A percentile compares a stretch with the other conserved stretches of the same genome.
These are phyloP conservation scores for Propithecus deckenii DNA, from an alignment of 2,797 vertebrate species.

Conservation along the genomic window DNA sequence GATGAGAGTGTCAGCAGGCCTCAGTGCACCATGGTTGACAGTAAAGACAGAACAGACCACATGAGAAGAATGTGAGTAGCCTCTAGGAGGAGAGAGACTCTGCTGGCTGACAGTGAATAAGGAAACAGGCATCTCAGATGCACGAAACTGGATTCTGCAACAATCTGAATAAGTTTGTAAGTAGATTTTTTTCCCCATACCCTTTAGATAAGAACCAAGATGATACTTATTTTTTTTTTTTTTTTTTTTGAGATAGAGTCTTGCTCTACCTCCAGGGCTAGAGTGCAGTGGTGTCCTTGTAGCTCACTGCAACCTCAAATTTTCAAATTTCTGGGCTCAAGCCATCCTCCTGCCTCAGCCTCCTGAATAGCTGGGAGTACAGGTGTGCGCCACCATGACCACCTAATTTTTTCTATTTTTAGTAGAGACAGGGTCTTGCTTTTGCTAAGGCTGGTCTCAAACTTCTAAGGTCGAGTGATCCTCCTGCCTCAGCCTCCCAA, in stretches of 20 bases:
- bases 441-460: not conserved
- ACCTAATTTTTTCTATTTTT: not conserved
- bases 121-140: not conserved
- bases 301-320: not conserved
- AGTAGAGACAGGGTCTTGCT: not conserved
- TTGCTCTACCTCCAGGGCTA: not conserved
- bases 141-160: not conserved
- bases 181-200: not conserved
- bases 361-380: not conserved
- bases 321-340: not conserved
- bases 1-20: not conserved
- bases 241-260: not conserved
- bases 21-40: not conserved
- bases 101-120: not conserved
- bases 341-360: not conserved
- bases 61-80: no score
- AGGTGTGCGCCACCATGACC: accelerated
- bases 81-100: not conserved
- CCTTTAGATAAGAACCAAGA: not conserved
- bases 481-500: not conserved
- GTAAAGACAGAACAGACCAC: not conserved
- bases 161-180: not conserved
- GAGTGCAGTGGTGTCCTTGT: not conserved
- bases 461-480: not conserved
- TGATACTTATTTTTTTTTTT: not conserved